Base-by-base conservation (phyloP, 2,888 invertebrate genomes). In the Melieria picta region DNA sequence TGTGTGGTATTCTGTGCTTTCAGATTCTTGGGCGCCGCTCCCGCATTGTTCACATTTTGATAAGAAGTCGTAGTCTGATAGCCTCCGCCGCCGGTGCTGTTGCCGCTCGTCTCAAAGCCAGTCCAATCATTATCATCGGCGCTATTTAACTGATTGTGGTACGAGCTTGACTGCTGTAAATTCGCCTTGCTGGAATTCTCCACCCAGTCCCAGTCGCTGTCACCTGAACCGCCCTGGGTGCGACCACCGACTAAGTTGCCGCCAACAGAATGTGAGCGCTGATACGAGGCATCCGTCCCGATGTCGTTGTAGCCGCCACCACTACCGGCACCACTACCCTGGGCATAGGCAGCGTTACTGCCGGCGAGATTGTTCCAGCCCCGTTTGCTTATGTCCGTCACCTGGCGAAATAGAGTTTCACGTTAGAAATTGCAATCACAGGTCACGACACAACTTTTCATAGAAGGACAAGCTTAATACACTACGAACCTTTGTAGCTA, bases 301-400 rank as follows among this genome's bases (percentile, higher is more conserved):
- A 82, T 84, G 72, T 86, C 86, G 50, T 80, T 81, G 77, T 86
- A 86, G 13, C 84, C 82, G 13, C 58, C 64, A 50, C 70, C 69
- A 11, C 81, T 81, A 46, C 83, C 82, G 13, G 52, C 64, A 50
- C 70, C 69, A 11, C 80, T 81, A 48, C 83, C 81, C 56, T 82
- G 82, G 9, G 85, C 87, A 16, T 88, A 86, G 6, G 88, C 84
- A 55, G 87, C 86, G 81, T 89, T 90, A 75, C 87, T 88, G n/a
- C 90, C 90, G 10, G 88, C 86, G 68, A 90, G 86, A 76, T 90
- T 90, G 76, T 88, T 89, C 91, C 92, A 92, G 46, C 92, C 92
- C 80, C 90, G 89, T 81, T 91, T 89, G 45, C 92, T 90, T 70
- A 93, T 87, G 80, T 93, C 92, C 13, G 91, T 89, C 77, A 93